Conservation (phyloP, 2,888 invertebrate species). For the Scaptomyza caliginosa region DNA sequence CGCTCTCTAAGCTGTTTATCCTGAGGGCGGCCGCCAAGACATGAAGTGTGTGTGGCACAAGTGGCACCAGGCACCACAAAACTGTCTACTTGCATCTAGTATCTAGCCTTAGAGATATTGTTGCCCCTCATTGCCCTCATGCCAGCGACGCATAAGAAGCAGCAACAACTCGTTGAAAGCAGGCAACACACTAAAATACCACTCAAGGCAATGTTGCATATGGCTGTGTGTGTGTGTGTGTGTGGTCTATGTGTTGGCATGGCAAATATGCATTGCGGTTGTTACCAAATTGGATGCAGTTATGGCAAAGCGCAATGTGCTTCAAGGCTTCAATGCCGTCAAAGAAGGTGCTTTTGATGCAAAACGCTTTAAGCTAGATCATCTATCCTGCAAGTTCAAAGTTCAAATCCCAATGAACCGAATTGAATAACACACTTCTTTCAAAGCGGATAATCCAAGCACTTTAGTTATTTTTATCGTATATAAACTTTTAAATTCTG, state of each 20-base stretch:
- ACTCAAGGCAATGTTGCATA: conserved; percentile 60
- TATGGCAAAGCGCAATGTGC: conserved; percentile 53
- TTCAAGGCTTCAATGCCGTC: conserved; percentile 32
- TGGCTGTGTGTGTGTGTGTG: conserved; percentile 16
- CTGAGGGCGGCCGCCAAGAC: conserved; percentile 34
- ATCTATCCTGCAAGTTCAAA: conserved; percentile 15
- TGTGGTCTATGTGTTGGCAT: conserved; percentile 27
- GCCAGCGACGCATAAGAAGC: conserved; percentile 18
- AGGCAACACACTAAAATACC: conserved; percentile 66
- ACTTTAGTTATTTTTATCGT: no score
- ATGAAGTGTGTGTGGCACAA: conserved; percentile 30
- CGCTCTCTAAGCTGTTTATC: conserved; percentile 48
- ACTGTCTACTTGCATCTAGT: conserved; percentile 16
- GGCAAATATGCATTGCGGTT: conserved; percentile 73
- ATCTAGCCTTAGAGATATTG: conserved; percentile 5
- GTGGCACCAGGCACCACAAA: conserved; percentile 55
- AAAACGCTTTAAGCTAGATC: conserved; percentile 28
- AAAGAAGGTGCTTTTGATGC: conserved; percentile 53
- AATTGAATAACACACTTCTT: neutral
- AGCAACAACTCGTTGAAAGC: conserved; percentile 55
- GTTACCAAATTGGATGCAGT: conserved; percentile 76
- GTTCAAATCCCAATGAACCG: neutral
- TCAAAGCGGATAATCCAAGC: no score
- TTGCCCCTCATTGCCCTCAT: conserved; percentile 2
- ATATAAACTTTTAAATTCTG: no score